A percentile compares a stretch with the other conserved stretches of the same genome.
These are phyloP conservation scores for Stenoptilia bipunctidactyla DNA, from an alignment of 2,888 invertebrate genomes.

Conservation along the genomic window DNA sequence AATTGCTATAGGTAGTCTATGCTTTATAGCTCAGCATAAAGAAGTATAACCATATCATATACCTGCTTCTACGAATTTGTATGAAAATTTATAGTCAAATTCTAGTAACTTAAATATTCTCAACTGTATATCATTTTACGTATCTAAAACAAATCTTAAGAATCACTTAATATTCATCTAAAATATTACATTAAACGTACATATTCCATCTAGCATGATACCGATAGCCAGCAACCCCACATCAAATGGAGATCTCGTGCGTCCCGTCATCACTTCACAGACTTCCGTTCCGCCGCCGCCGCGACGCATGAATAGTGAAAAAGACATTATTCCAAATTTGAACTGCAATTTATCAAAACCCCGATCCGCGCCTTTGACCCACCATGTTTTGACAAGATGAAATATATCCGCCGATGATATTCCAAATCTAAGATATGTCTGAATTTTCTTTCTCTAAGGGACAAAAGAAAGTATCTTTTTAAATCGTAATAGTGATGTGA, in stretches of 20 bases:
- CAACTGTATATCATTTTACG: no score
- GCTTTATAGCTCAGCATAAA: no score
- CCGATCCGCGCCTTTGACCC: slow-evolving; percentile 59
- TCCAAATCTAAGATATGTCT: slow-evolving; percentile 42
- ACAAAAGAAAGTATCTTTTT: slow-evolving; percentile 20
- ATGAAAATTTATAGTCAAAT: no score
- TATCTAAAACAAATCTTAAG: no score
- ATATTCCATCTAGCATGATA: no score
- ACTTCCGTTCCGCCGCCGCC: slow-evolving; percentile 22
- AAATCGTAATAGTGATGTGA: slow-evolving; percentile 44
- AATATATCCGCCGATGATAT: slow-evolving; percentile 64
- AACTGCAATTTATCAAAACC: slow-evolving; percentile 65
- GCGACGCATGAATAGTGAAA: slow-evolving; percentile 50
- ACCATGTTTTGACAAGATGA: slow-evolving; percentile 69
- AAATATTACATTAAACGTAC: no score
- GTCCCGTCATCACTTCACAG: slow-evolving; percentile 54
- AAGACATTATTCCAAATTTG: slow-evolving; percentile 68
- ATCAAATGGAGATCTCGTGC: slow-evolving; percentile 28
- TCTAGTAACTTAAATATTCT: no score
- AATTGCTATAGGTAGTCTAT: no score
- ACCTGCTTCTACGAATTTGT: no score
- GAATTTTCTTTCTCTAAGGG: slow-evolving; percentile 27
- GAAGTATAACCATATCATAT: no score
- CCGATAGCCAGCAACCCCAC: not conserved
- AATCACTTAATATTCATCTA: no score